These are phyloP conservation scores for Phlogophora meticulosa DNA, from an alignment of 2,888 invertebrate genomes.

Conservation along the genomic window DNA sequence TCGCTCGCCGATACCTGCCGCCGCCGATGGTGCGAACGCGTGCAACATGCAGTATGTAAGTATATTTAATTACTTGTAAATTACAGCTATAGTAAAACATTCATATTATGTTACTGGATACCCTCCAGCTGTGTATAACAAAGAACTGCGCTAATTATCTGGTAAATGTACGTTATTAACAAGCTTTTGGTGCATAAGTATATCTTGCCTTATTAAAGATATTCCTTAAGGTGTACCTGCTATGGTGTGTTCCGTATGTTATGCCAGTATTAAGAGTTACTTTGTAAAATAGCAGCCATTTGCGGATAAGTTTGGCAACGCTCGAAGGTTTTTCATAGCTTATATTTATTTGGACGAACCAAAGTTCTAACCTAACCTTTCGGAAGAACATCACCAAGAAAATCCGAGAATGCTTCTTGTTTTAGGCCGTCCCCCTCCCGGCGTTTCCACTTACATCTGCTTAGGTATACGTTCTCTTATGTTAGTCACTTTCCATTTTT, in stretches of 20 bases:
- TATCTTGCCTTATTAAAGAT: neutral
- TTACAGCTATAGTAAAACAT: conserved; percentile 66
- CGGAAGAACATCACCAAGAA: too few species aligned
- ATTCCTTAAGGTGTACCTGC: neutral
- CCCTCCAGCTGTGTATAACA: conserved; percentile 66
- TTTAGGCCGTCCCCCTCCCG: too few species aligned
- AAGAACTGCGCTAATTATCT: conserved; percentile 71
- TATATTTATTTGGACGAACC: too few species aligned
- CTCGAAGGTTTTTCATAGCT: too few species aligned
- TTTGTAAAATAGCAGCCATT: too few species aligned
- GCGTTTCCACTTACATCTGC: too few species aligned
- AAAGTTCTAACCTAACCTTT: too few species aligned
- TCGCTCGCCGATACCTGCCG: conserved; percentile 63
- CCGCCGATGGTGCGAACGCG: conserved; percentile 68
- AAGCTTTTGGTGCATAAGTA: conserved; percentile 64
- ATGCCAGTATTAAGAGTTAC: neutral
- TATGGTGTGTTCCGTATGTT: neutral
- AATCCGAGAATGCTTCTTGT: too few species aligned
- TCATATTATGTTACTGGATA: conserved; percentile 56
- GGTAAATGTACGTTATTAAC: conserved; percentile 66
- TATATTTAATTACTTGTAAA: conserved; percentile 73
- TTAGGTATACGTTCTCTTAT: too few species aligned
- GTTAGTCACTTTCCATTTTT: too few species aligned
- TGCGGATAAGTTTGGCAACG: too few species aligned
- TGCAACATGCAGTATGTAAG: conserved; percentile 83